A percentile compares a stretch with the other conserved stretches of the same genome.
Evolutionary conservation across 2,113 vertebrate species (phyloP).

Genomic region (Notechis scutatus): DNA sequence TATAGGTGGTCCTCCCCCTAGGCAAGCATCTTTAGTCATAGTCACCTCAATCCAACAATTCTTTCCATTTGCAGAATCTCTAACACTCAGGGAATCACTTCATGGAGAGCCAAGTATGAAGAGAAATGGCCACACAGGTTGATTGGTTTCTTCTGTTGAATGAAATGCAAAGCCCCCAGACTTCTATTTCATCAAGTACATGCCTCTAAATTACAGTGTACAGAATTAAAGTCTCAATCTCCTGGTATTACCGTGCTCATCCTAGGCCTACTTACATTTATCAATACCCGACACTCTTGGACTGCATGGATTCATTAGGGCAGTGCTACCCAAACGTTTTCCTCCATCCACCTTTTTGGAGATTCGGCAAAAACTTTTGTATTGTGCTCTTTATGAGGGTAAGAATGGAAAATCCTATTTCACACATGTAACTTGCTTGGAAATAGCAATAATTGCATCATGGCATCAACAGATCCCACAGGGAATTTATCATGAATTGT

Average conservation of each 20-base stretch:
- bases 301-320: not conserved
- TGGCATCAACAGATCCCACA: not conserved
- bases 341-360: not conserved
- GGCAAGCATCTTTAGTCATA: not conserved
- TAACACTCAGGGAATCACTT: not conserved
- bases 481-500: not conserved
- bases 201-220: not conserved
- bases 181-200: not conserved
- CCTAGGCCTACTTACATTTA: too few species aligned
- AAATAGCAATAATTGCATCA: not conserved
- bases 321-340: not conserved
- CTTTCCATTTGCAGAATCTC: not conserved
- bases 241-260: too few species aligned
- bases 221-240: not conserved
- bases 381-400: too few species aligned
- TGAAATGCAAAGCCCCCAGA: not conserved
- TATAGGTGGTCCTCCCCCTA: slow-evolving; percentile 12
- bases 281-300: too few species aligned
- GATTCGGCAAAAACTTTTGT: too few species aligned
- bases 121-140: not conserved
- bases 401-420: not conserved
- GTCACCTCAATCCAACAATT: not conserved
- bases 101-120: not conserved
- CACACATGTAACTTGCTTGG: not conserved
- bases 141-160: not conserved